phyloP scores from a whole-genome alignment of 2,888 invertebrate genomes.

The Trichopoda pennipes region DNA sequence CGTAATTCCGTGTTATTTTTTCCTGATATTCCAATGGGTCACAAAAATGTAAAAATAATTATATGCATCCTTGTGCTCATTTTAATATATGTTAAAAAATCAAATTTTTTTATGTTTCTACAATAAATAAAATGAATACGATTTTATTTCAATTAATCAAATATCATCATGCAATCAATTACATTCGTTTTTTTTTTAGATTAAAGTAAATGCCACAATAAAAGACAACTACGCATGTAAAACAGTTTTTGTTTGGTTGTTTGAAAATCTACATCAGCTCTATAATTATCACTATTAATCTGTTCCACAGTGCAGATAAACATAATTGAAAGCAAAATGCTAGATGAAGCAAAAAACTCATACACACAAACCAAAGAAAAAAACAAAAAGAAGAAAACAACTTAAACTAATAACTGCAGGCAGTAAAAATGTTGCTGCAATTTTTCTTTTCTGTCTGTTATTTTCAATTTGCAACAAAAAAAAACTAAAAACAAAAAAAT shows the following conservation, averaged over 20 bases:
- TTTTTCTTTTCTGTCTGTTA: conserved; percentile 23
- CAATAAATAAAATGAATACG: not conserved
- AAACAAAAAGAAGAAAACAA: conserved; percentile 5
- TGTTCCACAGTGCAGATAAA: conserved; percentile 26
- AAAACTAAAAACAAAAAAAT: not conserved
- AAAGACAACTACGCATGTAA: conserved; percentile 7
- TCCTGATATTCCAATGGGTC: too few relatives aligned
- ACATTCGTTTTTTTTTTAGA: not conserved
- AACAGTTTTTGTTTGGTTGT: conserved; percentile 1
- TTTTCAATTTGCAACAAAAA: not conserved
- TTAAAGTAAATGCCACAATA: not conserved
- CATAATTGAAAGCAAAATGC: not conserved
- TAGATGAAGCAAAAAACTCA: too few relatives aligned
- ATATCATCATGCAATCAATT: conserved; percentile 3
- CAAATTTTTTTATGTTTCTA: not conserved
- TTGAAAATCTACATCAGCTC: conserved; percentile 12
- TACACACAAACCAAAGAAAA: too few relatives aligned
- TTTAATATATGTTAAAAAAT: not conserved
- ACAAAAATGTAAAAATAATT: too few relatives aligned
- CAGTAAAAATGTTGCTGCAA: conserved; percentile 55
- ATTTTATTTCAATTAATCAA: not conserved
- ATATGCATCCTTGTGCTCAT: not conserved
- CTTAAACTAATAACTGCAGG: conserved; percentile 52
- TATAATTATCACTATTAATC: conserved; percentile 16
- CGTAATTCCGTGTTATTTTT: too few relatives aligned